phyloP scores from a whole-genome alignment of 2,888 invertebrate genomes.

The Mechanitis messenoides region DNA sequence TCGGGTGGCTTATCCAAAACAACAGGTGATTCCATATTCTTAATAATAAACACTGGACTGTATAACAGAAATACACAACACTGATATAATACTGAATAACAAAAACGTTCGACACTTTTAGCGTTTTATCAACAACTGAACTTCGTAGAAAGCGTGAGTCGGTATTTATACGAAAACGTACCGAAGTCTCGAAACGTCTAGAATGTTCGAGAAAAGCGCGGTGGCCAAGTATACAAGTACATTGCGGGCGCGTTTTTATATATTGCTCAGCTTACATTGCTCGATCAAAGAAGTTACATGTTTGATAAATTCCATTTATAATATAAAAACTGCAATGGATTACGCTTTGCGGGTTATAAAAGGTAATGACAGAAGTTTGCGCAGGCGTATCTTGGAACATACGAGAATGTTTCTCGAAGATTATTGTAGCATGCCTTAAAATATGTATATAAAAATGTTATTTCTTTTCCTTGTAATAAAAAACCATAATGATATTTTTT shows the following conservation, averaged over 20 bases:
- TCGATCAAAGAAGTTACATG: background rate
- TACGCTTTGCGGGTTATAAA: background rate
- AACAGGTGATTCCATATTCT: conserved; percentile 77
- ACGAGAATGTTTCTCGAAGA: background rate
- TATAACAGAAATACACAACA: conserved; percentile 62
- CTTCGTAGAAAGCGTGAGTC: conserved; percentile 37
- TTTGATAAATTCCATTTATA: background rate
- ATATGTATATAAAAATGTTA: background rate
- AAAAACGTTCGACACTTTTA: conserved; percentile 38
- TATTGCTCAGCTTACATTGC: conserved; percentile 21
- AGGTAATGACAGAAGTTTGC: background rate
- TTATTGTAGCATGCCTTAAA: background rate
- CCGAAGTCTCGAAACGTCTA: conserved; percentile 42
- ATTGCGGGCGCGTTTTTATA: conserved; percentile 25
- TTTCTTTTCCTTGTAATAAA: background rate
- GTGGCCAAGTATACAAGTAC: conserved; percentile 17
- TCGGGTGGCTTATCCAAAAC: conserved; percentile 78
- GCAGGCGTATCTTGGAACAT: background rate
- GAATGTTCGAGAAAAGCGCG: conserved; percentile 51
- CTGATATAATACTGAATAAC: conserved; percentile 39
- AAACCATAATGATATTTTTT: too few species aligned
- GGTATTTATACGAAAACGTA: conserved; percentile 56
- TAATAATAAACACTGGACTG: conserved; percentile 56
- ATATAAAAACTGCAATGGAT: conserved; percentile 1
- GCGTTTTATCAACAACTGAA: conserved; percentile 58